These are phyloP conservation scores for Clarias fuscus DNA, from an alignment of 2,797 vertebrate genomes.

Conservation along the genomic window DNA sequence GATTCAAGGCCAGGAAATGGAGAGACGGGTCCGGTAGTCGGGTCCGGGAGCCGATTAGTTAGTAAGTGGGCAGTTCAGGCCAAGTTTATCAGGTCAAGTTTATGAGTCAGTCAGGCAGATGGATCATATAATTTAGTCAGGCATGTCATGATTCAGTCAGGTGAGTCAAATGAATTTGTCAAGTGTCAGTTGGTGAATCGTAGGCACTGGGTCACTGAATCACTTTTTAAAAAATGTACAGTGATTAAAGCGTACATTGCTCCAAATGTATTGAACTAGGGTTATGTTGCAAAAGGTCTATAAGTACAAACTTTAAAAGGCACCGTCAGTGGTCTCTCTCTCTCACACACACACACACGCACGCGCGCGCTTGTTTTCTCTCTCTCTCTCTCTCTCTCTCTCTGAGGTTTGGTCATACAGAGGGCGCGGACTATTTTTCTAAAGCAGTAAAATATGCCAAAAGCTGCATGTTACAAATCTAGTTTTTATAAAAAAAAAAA, in stretches of 20 bases:
- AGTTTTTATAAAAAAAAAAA: constrained; percentile 62
- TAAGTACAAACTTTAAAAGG: background rate
- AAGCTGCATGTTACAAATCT: constrained; percentile 78
- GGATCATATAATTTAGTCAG: background rate
- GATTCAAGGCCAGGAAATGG: too few relatives aligned
- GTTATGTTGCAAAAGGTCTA: background rate
- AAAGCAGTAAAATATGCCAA: constrained; percentile 73
- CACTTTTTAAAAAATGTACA: background rate
- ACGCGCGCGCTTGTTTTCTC: too few relatives aligned
- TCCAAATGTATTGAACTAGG: background rate
- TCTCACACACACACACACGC: constrained; percentile 9
- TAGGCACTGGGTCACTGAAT: background rate
- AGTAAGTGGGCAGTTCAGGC: too few relatives aligned
- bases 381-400: constrained; percentile 56
- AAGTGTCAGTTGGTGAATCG: background rate
- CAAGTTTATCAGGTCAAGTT: too few relatives aligned
- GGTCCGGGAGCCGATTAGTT: background rate
- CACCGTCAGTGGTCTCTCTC: background rate
- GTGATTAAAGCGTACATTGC: background rate
- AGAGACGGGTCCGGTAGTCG: background rate
- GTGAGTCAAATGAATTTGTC: background rate
- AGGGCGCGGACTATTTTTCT: constrained; percentile 72
- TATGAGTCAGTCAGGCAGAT: background rate
- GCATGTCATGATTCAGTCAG: background rate
- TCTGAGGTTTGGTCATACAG: constrained; percentile 26